Evolutionary conservation across 2,113 vertebrate genomes (phyloP).

Genomic region (Apus apus): DNA sequence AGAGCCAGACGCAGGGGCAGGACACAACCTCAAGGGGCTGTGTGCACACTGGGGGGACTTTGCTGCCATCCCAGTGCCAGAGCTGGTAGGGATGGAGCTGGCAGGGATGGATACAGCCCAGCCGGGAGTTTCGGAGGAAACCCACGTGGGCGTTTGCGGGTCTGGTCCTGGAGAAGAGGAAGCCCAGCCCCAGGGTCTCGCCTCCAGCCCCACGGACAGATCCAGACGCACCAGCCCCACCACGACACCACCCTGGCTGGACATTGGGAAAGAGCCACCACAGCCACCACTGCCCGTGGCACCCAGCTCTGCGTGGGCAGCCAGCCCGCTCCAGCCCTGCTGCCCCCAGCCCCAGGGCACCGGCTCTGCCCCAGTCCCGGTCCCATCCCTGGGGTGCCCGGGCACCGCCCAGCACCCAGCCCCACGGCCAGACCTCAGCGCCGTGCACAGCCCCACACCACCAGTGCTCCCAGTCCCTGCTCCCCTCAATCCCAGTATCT

Average conservation of each 20-base stretch:
- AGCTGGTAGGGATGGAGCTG: background rate
- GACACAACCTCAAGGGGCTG: fast-evolving
- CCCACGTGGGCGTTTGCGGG: background rate
- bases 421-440: background rate
- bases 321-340: background rate
- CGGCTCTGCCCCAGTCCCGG: background rate
- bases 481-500: background rate
- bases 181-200: background rate
- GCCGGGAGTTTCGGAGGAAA: background rate
- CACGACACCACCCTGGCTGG: background rate
- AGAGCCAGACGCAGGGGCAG: background rate
- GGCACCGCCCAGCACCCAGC: background rate
- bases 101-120: background rate
- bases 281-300: fast-evolving
- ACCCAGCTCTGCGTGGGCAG: background rate
- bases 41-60: fast-evolving
- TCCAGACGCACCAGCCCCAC: background rate
- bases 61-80: background rate
- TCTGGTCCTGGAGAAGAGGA: background rate
- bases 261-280: background rate
- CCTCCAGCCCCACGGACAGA: background rate
- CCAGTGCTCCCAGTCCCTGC: background rate
- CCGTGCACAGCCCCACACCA: background rate
- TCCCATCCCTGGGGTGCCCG: background rate
- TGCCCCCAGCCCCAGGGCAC: background rate